A percentile compares a stretch with the other conserved stretches of the same genome.
phyloP scores from a whole-genome alignment of 1,140 invertebrate species.

The Trypoxylus dichotomus region DNA sequence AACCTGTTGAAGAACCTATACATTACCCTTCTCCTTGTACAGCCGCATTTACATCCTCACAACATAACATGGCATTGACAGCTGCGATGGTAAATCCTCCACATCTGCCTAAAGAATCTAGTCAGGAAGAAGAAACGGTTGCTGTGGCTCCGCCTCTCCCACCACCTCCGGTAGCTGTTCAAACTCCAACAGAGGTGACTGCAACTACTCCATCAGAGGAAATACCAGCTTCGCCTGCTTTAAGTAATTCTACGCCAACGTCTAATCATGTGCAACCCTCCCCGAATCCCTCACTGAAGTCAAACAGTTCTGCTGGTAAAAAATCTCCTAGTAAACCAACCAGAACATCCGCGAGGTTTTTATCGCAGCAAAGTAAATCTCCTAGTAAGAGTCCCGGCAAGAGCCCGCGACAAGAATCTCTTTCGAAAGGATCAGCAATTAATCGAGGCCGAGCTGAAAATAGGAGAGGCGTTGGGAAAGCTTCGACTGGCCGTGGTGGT shows the following conservation, averaged over 20 bases:
- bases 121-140: slow-evolving; percentile 44
- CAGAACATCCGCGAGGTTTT: slow-evolving; percentile 63
- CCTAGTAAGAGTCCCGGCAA: slow-evolving; percentile 75
- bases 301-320: slow-evolving; percentile 55
- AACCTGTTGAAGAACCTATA: slow-evolving; percentile 59
- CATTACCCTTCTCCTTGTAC: slow-evolving; percentile 63
- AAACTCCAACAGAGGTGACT: not conserved
- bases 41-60: slow-evolving; percentile 75
- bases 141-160: slow-evolving; percentile 32
- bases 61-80: slow-evolving; percentile 75
- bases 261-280: slow-evolving; percentile 43
- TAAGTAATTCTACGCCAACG: slow-evolving; percentile 38
- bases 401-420: slow-evolving; percentile 62
- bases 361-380: slow-evolving; percentile 63
- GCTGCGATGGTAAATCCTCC: slow-evolving; percentile 68
- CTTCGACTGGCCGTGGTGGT: slow-evolving; percentile 58
- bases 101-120: slow-evolving; percentile 46
- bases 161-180: slow-evolving; percentile 40
- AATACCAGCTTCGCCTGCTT: slow-evolving; percentile 33
- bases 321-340: slow-evolving; percentile 68
- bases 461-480: slow-evolving; percentile 49
- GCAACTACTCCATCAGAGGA: slow-evolving; percentile 31
- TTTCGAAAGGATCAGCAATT: slow-evolving; percentile 34
- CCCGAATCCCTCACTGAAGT: slow-evolving; percentile 49
- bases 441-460: slow-evolving; percentile 40